Conservation (phyloP, 2,888 invertebrate genomes). For the Portevinia maculata region DNA sequence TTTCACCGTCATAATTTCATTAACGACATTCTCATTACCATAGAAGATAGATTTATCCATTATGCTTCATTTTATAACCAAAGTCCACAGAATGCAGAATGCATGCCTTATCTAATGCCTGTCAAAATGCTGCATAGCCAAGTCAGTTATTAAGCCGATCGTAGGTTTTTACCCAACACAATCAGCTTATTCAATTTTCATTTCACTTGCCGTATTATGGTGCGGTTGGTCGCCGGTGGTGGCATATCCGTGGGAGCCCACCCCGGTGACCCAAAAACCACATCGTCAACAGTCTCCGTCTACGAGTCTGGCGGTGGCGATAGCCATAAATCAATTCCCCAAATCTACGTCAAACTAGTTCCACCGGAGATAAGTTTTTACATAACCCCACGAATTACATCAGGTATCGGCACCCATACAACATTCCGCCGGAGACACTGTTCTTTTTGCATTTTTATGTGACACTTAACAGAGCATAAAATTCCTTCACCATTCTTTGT, state of each 20-base stretch:
- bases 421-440: conserved; percentile 52
- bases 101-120: conserved; percentile 56
- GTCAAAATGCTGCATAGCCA: conserved; percentile 47
- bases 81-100: conserved; percentile 42
- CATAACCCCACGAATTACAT: conserved; percentile 50
- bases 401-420: conserved; percentile 30
- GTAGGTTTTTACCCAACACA: conserved; percentile 62
- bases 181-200: conserved; percentile 68
- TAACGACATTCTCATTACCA: conserved; percentile 39
- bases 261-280: conserved; percentile 66
- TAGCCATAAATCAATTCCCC: conserved; percentile 69
- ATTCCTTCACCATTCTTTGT: conserved; percentile 13
- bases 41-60: conserved; percentile 21
- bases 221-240: conserved; percentile 8
- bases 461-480: conserved; percentile 59
- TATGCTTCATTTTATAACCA: conserved; percentile 37
- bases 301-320: conserved; percentile 8
- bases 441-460: conserved; percentile 50
- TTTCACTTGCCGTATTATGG: conserved; percentile 54
- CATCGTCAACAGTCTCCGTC: conserved; percentile 40
- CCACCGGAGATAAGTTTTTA: conserved; percentile 53
- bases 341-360: conserved; percentile 69
- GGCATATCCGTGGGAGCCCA: conserved; percentile 70
- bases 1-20: conserved; percentile 22
- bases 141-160: conserved; percentile 54